phyloP scores from a whole-genome alignment of 1,140 invertebrate genomes.

The Zaprionus vittiger region DNA sequence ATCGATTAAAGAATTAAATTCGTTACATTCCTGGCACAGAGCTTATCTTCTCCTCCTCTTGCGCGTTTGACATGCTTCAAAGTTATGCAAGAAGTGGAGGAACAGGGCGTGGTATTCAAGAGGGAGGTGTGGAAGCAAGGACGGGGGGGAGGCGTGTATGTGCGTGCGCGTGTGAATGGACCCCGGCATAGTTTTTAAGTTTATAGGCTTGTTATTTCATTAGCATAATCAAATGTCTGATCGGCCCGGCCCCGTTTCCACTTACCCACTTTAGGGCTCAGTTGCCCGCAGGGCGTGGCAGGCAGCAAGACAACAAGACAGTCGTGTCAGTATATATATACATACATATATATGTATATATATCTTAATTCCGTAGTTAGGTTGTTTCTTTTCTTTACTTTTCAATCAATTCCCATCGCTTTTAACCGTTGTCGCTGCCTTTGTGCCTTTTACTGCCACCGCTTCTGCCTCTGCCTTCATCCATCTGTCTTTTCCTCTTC shows the following conservation, averaged over 20 bases:
- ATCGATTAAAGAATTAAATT: slow-evolving; percentile 5
- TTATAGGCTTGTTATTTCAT: slow-evolving; percentile 80
- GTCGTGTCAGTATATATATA: slow-evolving; percentile 33
- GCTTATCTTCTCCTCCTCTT: neutral
- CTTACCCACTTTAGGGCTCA: slow-evolving; percentile 14
- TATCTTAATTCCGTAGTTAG: slow-evolving; percentile 71
- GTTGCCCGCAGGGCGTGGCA: neutral
- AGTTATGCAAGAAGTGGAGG: neutral
- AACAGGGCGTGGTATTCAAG: neutral
- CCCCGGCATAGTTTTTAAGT: slow-evolving; percentile 74
- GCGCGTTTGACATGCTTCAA: neutral
- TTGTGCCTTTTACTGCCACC: slow-evolving; percentile 69
- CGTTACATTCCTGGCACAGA: neutral
- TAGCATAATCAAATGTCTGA: slow-evolving; percentile 76
- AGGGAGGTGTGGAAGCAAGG: neutral
- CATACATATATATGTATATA: slow-evolving; percentile 28
- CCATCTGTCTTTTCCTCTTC: neutral
- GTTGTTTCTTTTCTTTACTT: slow-evolving; percentile 54
- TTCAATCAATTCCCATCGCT: slow-evolving; percentile 80
- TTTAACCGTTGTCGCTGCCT: slow-evolving; percentile 70
- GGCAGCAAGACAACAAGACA: neutral
- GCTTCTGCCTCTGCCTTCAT: slow-evolving; percentile 31
- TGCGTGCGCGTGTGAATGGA: slow-evolving; percentile 57
- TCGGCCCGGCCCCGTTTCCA: neutral
- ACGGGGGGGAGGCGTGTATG: slow-evolving; percentile 8